Evolutionary conservation across 2,888 invertebrate species (phyloP), one percentile per base, ranked within the genome.

Genomic region (Uloborus plumipes): DNA sequence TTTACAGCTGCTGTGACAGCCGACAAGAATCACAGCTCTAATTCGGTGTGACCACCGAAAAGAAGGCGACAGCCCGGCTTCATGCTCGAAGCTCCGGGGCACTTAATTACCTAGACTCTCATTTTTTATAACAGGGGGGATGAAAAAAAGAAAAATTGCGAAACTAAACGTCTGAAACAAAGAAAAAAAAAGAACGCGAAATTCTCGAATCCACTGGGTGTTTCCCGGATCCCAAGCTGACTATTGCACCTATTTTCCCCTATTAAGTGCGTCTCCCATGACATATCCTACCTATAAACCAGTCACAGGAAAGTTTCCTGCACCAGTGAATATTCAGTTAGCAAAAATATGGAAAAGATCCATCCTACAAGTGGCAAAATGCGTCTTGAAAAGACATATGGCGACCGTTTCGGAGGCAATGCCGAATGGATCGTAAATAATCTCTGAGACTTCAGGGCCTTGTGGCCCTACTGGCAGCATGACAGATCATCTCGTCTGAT

Each of bases 401-500:
- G 81, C 50, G 66, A 71, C 70, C 50, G 75, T 51, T 58, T 26
- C 47, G 18, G 15, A 26, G 31, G 51, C 16, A 39, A 51, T 62
- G 50, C 31, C 50, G 67, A 59, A 22, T 51, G 49, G 58, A 66
- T 76, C 71, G 53, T 76, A 82, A 82, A 76, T 71, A 75, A 82
- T 76, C 50, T 47, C 11, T n/a, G 49, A 20, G 47, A 18, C 59
- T 65, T 66, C 47, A 51, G 31, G n/a, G 22, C n/a, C 59, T 64
- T 65, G 51, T 49, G 20, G 26, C 74, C 65, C 58, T 16, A 58
- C 78, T 67, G 59, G 81, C 66, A 71, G 61, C 81, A 76, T 82
- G 81, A 82, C 81, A 82, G 81, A 82, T 82, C 81, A 71, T 75
- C 72, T 59, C n/a, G 66, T 18, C 58, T 20, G 81, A 82, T 82